Evolutionary conservation across 2,888 invertebrate species (phyloP).

Genomic region (Tipula helvola): DNA sequence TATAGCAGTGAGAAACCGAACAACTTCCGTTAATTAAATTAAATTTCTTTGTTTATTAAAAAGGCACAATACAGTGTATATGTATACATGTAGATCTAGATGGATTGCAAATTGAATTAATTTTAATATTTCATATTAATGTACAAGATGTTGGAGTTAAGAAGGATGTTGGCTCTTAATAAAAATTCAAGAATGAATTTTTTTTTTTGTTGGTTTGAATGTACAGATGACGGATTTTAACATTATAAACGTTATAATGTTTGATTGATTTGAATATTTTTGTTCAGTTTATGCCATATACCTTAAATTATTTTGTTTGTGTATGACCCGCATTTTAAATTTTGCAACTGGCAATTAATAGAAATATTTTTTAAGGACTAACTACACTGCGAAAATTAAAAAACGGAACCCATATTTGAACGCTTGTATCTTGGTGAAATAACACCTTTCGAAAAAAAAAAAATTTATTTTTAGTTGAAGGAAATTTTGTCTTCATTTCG

Average conservation of each 20-base stretch:
- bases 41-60: background rate
- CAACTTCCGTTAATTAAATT: background rate
- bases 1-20: background rate
- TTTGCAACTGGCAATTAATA: no score
- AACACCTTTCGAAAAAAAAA: no score
- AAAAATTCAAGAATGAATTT: background rate
- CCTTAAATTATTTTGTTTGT: background rate
- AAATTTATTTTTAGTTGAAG: no score
- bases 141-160: background rate
- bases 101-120: background rate
- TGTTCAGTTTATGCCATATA: background rate
- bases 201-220: no score
- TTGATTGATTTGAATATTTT: background rate
- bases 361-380: no score
- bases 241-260: background rate
- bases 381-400: no score
- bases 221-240: background rate
- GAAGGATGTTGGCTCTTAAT: background rate
- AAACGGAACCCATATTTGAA: no score
- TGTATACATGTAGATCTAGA: background rate
- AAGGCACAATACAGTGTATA: background rate
- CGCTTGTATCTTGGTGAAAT: no score
- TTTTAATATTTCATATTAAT: background rate
- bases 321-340: background rate
- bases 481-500: no score